Base-by-base conservation (phyloP, 2,888 invertebrate species). In the Drosophila lutescens region DNA sequence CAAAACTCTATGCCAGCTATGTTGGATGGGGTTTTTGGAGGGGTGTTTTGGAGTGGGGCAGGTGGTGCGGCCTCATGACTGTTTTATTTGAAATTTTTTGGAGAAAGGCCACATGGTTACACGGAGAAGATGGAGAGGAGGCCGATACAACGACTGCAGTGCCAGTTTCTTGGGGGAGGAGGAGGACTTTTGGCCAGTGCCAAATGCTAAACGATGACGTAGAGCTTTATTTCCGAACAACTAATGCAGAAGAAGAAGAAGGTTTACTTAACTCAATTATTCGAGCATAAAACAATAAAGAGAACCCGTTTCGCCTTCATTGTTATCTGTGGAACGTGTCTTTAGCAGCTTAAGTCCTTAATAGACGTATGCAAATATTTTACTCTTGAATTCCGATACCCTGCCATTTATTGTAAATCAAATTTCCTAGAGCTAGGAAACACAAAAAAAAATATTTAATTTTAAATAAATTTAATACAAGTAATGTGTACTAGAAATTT, bases 51-150 rank as follows among this genome's bases (percentile, higher is more conserved):
- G 44, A 17, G 38, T 44, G 34, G 56, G 43, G 59, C 59, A 46
- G 67, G 53, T 55, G 66, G 15, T 57, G 41, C 68, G 51, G 74
- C 70, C 75, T 74, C 83, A 72, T 88, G 83, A 86, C 88, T 82
- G 63, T 83, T 83, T 83, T 88, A 83, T 83, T 88, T 88, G 88
- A 76, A 83, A 76, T 76, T 82, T 87, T 70, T 69, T 69, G 88
- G 83, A 86, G 86, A 88, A 85, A 88, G 88, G 86, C 83, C 83
- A 85, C 38, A 58, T 47, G 65, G 44, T 15, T 36, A 34, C 41
- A 44, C 38, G 46, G 30, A 23, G 26, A 36, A 30, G 26, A 10
- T 3, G 43, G n/a, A 41, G 44, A 32, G 44, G 36, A 15, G 34
- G 40, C 32, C 17, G 20, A 56, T 46, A 46, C 46, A 15, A 32